Percentiles rank a stretch among this genome's conserved stretches.
Conservation (phyloP, 2,888 invertebrate genomes). For the Orgyia antiqua region DNA sequence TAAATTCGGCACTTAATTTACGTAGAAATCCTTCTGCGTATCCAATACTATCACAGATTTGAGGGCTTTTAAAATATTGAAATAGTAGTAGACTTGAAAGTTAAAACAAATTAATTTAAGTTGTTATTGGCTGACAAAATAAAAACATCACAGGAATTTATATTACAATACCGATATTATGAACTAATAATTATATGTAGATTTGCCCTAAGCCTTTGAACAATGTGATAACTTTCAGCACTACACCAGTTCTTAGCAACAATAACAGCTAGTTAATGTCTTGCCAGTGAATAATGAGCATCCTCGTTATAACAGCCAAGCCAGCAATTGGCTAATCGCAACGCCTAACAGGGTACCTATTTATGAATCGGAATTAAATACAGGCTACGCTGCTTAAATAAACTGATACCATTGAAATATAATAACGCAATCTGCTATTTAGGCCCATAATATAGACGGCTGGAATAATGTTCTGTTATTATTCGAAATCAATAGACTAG, state of each 20-base stretch:
- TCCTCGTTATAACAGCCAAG: slow-evolving; percentile 23
- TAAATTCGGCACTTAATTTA: slow-evolving; percentile 1
- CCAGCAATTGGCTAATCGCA: slow-evolving; percentile 26
- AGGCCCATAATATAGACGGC: too few relatives aligned
- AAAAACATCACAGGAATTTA: too few relatives aligned
- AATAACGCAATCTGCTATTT: neutral
- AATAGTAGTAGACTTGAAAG: too few relatives aligned
- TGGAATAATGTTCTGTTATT: too few relatives aligned
- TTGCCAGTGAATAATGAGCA: slow-evolving; percentile 25
- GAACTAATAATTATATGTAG: too few relatives aligned
- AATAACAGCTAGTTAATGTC: slow-evolving; percentile 26
- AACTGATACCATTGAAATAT: slow-evolving; percentile 6
- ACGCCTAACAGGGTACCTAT: slow-evolving; percentile 12
- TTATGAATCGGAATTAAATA: slow-evolving; percentile 19
- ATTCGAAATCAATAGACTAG: too few relatives aligned
- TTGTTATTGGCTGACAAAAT: too few relatives aligned
- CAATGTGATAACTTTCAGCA: slow-evolving; percentile 2
- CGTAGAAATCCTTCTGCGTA: too few relatives aligned
- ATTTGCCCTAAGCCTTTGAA: slow-evolving; percentile 1
- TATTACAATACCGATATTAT: too few relatives aligned
- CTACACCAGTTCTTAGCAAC: slow-evolving; percentile 15
- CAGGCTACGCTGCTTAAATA: slow-evolving; percentile 7
- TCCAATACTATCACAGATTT: too few relatives aligned
- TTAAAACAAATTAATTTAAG: too few relatives aligned
- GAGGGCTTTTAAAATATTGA: too few relatives aligned